Conservation (phyloP, 2,888 invertebrate species). For the Philopedon plagiatum region DNA sequence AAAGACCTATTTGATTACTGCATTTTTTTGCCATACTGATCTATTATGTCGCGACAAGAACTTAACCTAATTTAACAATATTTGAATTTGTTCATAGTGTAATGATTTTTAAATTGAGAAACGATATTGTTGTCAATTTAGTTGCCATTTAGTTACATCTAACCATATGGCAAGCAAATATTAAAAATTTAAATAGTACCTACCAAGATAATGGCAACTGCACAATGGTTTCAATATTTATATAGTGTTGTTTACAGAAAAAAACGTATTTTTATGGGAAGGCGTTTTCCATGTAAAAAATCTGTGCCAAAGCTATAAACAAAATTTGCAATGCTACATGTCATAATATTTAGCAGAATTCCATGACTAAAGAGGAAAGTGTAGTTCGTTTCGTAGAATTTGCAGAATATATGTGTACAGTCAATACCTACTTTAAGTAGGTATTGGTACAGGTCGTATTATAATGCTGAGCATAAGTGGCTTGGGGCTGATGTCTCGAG, state of each 20-base stretch:
- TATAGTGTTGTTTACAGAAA: conserved; percentile 3
- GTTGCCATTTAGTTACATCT: too few relatives aligned
- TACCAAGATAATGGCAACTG: not conserved
- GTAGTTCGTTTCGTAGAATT: not conserved
- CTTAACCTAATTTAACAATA: not conserved
- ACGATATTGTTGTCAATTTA: too few relatives aligned
- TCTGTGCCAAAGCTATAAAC: conserved; percentile 8
- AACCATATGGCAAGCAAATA: not conserved
- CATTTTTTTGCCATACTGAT: not conserved
- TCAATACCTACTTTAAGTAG: too few relatives aligned
- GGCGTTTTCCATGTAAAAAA: not conserved
- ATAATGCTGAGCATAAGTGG: too few relatives aligned
- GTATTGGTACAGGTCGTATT: too few relatives aligned
- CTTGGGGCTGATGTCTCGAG: too few relatives aligned
- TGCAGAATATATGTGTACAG: too few relatives aligned
- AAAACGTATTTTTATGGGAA: not conserved
- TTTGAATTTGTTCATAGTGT: too few relatives aligned
- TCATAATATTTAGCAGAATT: conserved; percentile 2
- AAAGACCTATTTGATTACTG: conserved; percentile 1
- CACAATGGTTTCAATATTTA: conserved; percentile 4
- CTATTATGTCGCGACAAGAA: not conserved
- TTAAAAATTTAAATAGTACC: not conserved
- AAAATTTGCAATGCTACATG: conserved; percentile 4
- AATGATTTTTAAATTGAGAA: too few relatives aligned
- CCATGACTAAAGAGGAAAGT: conserved; percentile 8